phyloP scores from a whole-genome alignment of 2,113 vertebrate genomes.

The Poeciliopsis prolifica region DNA sequence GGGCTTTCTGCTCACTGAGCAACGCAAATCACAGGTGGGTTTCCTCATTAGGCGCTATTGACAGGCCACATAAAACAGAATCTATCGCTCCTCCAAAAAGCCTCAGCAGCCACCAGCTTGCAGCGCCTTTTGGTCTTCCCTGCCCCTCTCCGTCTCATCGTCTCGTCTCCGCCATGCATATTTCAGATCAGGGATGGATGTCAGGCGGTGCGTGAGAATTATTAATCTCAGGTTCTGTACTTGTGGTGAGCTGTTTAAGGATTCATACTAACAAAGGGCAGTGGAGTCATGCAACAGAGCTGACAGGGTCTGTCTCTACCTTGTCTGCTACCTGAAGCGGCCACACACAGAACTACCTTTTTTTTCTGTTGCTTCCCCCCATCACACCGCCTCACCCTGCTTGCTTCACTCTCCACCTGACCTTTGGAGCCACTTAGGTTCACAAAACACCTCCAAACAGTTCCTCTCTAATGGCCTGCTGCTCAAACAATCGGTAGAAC shows the following conservation, averaged over 20 bases:
- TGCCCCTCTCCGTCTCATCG: slow-evolving; percentile 41
- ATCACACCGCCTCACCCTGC: slow-evolving; percentile 27
- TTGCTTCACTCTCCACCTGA: slow-evolving; percentile 70
- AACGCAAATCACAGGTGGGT: slow-evolving; percentile 76
- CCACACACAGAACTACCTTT: slow-evolving; percentile 11
- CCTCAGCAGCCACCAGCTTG: slow-evolving; percentile 45
- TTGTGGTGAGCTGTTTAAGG: slow-evolving; percentile 80
- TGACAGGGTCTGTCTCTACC: slow-evolving; percentile 76
- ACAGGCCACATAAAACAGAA: slow-evolving; percentile 81
- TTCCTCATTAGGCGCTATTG: slow-evolving; percentile 81
- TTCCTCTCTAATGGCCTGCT: slow-evolving; percentile 84
- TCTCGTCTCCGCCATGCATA: slow-evolving; percentile 68
- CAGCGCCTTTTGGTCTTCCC: slow-evolving; percentile 38
- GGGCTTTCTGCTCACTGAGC: slow-evolving; percentile 58
- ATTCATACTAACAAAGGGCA: slow-evolving; percentile 86
- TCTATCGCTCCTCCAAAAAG: slow-evolving; percentile 58
- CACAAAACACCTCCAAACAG: slow-evolving; percentile 85
- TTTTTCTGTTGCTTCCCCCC: slow-evolving; percentile 28
- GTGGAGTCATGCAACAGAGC: slow-evolving; percentile 72
- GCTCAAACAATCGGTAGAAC: slow-evolving; percentile 83
- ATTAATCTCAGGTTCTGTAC: slow-evolving; percentile 80
- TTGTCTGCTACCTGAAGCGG: slow-evolving; percentile 42
- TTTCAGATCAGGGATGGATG: slow-evolving; percentile 80
- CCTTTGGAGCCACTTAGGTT: slow-evolving; percentile 84
- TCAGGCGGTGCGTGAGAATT: slow-evolving; percentile 81